These are phyloP conservation scores for Steatocranus sp. DNA, from an alignment of 2,797 vertebrate genomes.

Conservation along the genomic window DNA sequence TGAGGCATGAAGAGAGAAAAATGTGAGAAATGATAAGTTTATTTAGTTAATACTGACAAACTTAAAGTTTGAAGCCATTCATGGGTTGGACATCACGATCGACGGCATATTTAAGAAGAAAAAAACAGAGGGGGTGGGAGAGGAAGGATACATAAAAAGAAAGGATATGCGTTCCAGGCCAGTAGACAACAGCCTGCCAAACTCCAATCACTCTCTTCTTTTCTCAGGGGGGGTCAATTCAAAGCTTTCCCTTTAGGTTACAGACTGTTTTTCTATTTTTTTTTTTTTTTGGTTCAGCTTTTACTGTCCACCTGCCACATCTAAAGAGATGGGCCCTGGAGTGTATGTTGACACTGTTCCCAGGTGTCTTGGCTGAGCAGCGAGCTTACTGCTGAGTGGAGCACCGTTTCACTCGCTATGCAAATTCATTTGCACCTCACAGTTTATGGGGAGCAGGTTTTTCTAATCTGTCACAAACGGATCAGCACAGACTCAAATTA, in stretches of 20 bases:
- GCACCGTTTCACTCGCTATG: background rate
- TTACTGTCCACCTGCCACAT: background rate
- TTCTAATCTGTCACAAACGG: background rate
- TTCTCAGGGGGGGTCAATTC: slow-evolving; percentile 3
- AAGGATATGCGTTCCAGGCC: background rate
- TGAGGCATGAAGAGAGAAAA: background rate
- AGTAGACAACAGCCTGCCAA: slow-evolving; percentile 11
- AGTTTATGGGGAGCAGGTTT: background rate
- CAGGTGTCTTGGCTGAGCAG: slow-evolving; percentile 20
- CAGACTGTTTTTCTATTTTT: background rate
- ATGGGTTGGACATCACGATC: background rate
- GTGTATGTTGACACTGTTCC: slow-evolving; percentile 11
- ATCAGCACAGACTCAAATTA: background rate
- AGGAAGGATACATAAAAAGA: background rate
- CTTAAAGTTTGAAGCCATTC: background rate
- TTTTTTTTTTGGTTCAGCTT: background rate
- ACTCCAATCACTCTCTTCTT: slow-evolving; percentile 2
- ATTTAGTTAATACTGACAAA: background rate
- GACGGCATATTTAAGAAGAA: background rate
- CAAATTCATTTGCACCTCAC: background rate
- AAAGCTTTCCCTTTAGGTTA: slow-evolving; percentile 10
- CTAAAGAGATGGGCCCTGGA: background rate
- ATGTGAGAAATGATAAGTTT: background rate
- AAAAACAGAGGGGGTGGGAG: background rate
- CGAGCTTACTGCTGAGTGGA: background rate